Conservation (phyloP, 2,888 invertebrate species). For the Clanis bilineata region DNA sequence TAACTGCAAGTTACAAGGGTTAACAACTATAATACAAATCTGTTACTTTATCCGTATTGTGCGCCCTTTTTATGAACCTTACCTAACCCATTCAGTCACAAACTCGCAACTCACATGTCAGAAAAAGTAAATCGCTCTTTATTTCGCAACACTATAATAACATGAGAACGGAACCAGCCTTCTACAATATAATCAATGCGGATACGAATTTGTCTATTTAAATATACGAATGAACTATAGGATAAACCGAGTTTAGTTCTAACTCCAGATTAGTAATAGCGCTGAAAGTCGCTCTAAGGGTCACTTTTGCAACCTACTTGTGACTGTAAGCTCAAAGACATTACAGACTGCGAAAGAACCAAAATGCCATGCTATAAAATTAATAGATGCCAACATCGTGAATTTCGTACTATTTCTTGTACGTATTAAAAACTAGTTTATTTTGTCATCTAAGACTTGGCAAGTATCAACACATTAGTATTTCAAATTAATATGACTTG, state of each 20-base stretch:
- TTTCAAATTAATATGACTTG: background rate
- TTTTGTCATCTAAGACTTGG: background rate
- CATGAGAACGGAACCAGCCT: conserved; percentile 11
- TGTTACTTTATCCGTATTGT: background rate
- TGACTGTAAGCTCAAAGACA: background rate
- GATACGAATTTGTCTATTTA: conserved; percentile 6
- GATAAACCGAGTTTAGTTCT: too few relatives aligned
- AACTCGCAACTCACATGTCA: too few relatives aligned
- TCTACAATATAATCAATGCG: conserved; percentile 3
- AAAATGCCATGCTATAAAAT: background rate
- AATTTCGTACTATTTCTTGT: background rate
- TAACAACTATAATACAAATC: background rate
- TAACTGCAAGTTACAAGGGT: background rate
- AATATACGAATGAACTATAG: too few relatives aligned
- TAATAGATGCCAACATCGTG: background rate
- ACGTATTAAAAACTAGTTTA: background rate
- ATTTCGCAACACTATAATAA: conserved; percentile 8
- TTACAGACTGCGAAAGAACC: background rate
- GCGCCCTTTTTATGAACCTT: conserved; percentile 3
- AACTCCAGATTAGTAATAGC: too few relatives aligned
- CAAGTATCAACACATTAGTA: background rate
- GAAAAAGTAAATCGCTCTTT: conserved; percentile 1
- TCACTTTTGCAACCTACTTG: background rate
- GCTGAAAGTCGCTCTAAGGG: too few relatives aligned
- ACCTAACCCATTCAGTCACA: background rate